Percentiles rank a stretch among this genome's conserved stretches.
Conservation (phyloP, 1,140 invertebrate species). For the Melanaphis sacchari region DNA sequence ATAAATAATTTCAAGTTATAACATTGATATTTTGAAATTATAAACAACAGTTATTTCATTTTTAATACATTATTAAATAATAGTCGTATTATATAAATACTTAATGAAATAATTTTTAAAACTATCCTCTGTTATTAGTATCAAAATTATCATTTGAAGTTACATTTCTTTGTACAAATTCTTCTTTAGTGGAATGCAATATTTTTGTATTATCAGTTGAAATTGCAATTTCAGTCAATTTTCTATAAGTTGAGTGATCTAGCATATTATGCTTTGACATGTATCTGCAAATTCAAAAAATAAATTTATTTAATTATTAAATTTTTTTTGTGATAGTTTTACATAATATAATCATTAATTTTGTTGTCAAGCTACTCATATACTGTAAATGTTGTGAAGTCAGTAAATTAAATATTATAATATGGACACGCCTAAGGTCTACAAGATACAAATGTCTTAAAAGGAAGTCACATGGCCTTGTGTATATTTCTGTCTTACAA, state of each 20-base stretch:
- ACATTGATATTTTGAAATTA: neutral
- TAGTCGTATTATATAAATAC: neutral
- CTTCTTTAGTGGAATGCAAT: conserved; percentile 38
- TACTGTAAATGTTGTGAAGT: no score
- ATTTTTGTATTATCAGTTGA: conserved; percentile 52
- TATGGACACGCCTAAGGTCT: neutral
- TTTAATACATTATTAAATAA: conserved; percentile 1
- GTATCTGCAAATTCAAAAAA: neutral
- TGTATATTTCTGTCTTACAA: neutral
- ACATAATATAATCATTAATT: no score
- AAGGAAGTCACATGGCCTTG: neutral
- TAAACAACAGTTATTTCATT: neutral
- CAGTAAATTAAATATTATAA: neutral
- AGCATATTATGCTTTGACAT: conserved; percentile 41
- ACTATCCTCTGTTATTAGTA: neutral
- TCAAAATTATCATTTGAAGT: neutral
- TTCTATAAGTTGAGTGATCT: conserved; percentile 45
- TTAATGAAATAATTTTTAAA: neutral
- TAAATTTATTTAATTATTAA: neutral
- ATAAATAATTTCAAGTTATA: neutral
- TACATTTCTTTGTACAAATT: conserved; percentile 36
- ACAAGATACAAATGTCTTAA: neutral
- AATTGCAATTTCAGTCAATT: conserved; percentile 35
- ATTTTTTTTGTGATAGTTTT: neutral
- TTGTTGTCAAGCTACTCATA: neutral